phyloP scores from a whole-genome alignment of 1,140 invertebrate species.

The Papilio xuthus region DNA sequence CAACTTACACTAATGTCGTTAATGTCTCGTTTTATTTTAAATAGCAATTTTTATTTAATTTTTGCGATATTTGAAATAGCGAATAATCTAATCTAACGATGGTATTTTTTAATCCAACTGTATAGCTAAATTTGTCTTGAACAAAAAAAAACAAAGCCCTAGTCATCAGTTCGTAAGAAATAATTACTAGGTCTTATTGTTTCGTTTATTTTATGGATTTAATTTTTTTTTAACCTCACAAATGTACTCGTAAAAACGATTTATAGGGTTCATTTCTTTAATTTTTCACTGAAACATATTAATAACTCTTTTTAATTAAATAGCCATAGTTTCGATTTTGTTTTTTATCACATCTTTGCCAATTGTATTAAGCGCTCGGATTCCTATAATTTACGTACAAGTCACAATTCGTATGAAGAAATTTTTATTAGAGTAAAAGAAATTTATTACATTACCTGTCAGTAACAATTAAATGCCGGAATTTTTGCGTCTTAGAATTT shows the following conservation, averaged over 20 bases:
- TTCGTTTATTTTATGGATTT: too few species aligned
- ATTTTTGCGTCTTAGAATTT: not conserved
- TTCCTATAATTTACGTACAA: not conserved
- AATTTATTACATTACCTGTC: constrained; percentile 7
- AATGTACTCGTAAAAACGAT: too few species aligned
- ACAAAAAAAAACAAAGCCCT: too few species aligned
- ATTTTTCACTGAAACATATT: not conserved
- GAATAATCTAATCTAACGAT: too few species aligned
- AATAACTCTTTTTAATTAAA: not conserved
- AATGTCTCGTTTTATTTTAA: not conserved
- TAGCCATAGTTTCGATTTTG: not conserved
- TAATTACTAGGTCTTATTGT: too few species aligned
- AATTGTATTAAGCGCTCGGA: not conserved
- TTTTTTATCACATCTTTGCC: not conserved
- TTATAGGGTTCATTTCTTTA: too few species aligned
- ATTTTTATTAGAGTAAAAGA: not conserved
- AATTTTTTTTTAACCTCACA: too few species aligned
- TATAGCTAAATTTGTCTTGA: too few species aligned
- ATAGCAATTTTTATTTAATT: not conserved
- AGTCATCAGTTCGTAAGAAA: too few species aligned
- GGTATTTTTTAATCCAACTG: too few species aligned
- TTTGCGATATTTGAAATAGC: too few species aligned
- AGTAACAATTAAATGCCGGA: not conserved
- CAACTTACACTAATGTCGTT: not conserved
- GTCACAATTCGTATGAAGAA: not conserved